Base-by-base conservation (phyloP, 1,140 invertebrate genomes). In the Nephotettix cincticeps region DNA sequence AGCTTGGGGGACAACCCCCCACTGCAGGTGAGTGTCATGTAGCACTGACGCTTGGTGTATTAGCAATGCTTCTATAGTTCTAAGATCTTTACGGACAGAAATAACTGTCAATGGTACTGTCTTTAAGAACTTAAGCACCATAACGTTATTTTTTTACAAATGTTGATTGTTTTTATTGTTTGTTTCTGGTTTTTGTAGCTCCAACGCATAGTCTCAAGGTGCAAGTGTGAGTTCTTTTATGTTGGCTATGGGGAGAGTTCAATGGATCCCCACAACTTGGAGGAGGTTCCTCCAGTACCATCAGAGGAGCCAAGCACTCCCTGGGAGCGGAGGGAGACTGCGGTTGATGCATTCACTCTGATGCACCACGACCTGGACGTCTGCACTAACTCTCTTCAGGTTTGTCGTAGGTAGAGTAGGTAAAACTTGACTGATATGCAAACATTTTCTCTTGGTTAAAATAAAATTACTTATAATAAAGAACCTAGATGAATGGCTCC, bases 301-400 rank as follows among this genome's bases (percentile, higher is more conserved):
- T 71, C 69, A 0, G 89, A 92, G 79, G 91, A 92, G 76, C 84
- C 83, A 1, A 77, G 75, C 68, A 79, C 76, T 61, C 89, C 88
- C 0, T 92, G 91, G 88, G 90, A 91, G 73, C 86, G 89, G 71
- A 87, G 89, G 73, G 92, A 97, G 76, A 90, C 91, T 29, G 93
- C 94, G 17, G 95, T 97, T 3, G 97, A 99, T 83, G 95, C 95
- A 1, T 99, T 99, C 78, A 99, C 96, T 0, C 83, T 99, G 1
- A 97, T 98, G 89, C 98, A 99, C 84, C 94, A 99, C 79, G 97
- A 99, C 83, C 84, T 99, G 1, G 95, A 99, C 79, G 94, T 99
- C 0, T 97, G 93, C 82, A 99, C 97, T 3, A 99, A 99, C 83
- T 97, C 95, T 0, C 84, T 97, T 72, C 93, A 94, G 82, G 88